Conservation (phyloP, 2,888 invertebrate genomes). For the Thereva nobilitata region DNA sequence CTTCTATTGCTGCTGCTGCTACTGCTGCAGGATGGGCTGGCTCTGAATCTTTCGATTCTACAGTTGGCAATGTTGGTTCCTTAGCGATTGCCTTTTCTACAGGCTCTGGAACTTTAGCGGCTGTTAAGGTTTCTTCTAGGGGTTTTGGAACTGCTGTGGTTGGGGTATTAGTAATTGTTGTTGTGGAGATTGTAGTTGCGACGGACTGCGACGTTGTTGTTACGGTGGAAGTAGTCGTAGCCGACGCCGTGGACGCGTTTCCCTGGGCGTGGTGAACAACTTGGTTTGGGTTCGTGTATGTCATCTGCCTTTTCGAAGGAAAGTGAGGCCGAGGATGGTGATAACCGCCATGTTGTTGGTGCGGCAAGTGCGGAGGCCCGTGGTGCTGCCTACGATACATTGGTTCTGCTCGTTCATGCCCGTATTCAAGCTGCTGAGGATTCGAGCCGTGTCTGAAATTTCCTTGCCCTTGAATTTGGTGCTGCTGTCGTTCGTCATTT, state of each 20-base stretch:
- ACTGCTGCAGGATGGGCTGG: neutral
- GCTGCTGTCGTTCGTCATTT: slow-evolving; percentile 47
- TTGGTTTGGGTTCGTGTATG: slow-evolving; percentile 52
- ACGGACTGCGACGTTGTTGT: slow-evolving; percentile 11
- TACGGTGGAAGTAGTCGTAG: slow-evolving; percentile 37
- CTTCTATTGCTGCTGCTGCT: slow-evolving; percentile 35
- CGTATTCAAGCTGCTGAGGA: slow-evolving; percentile 46
- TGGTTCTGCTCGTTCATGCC: slow-evolving; percentile 45
- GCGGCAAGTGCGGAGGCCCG: slow-evolving; percentile 12
- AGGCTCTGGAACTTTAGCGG: neutral
- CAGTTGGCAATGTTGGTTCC: neutral
- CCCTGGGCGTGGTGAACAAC: slow-evolving; percentile 49
- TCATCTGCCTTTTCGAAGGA: slow-evolving; percentile 53
- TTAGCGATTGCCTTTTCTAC: neutral
- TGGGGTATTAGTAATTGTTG: neutral
- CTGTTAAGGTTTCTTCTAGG: slow-evolving; percentile 5
- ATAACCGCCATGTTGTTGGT: slow-evolving; percentile 21
- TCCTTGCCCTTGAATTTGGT: slow-evolving; percentile 8
- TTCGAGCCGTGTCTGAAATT: slow-evolving; percentile 11
- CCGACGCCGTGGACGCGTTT: slow-evolving; percentile 34
- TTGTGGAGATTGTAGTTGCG: neutral
- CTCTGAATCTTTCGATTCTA: slow-evolving; percentile 29
- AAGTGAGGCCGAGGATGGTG: slow-evolving; percentile 50
- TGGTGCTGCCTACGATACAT: slow-evolving; percentile 50
- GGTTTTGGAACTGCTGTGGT: slow-evolving; percentile 2